Base-by-base conservation (phyloP, 2,797 vertebrate species). In the Pagetopsis macropterus region DNA sequence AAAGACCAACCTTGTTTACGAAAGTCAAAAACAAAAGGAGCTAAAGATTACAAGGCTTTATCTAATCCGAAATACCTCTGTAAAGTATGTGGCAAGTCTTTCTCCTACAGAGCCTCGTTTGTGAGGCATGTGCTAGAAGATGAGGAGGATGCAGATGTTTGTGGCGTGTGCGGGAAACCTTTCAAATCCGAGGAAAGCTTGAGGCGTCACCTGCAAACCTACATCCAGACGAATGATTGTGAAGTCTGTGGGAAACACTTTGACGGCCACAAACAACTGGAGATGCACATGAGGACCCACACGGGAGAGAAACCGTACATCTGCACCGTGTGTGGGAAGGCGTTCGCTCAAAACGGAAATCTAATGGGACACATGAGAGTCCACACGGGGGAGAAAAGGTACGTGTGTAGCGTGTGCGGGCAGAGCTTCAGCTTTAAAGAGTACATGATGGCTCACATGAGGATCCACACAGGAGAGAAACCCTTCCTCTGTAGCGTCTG, bases 271-370 rank as follows among this genome's bases (percentile, higher is more conserved):
- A 70, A 69, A 1, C 76, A 82, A 15, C 70, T 82, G 21, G 84
- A 85, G 74, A 82, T 80, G 43, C 84, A 88, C 83, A 61, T 43
- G 63, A 78, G 84, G 3, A 82, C 70, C 0, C 84, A 86, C 82
- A 84, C 84, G 0, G 78, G 81, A 0, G 81, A 84, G 69, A 83
- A 87, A 11, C 87, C 84, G 8, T 88, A 68, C n/a, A 5, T 82
- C 59, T 87, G 75, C 66, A 67, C 14, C 9, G n/a, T 79, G 8
- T 89, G 82, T 7, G 31, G 84, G 33, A 87, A 87, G 5, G 75
- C 81, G 0, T 88, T 84, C 2, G 72, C 79, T 0, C 81, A 80
- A 1, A 87, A 82, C 3, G 76, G 81, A 0, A 85, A 85, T 45
- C 44, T 84, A 2, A 70, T 45, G 84, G 76, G 70, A 2, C 84